These are phyloP conservation scores for Anomalospiza imberbis DNA, from an alignment of 2,797 vertebrate species.

Conservation along the genomic window DNA sequence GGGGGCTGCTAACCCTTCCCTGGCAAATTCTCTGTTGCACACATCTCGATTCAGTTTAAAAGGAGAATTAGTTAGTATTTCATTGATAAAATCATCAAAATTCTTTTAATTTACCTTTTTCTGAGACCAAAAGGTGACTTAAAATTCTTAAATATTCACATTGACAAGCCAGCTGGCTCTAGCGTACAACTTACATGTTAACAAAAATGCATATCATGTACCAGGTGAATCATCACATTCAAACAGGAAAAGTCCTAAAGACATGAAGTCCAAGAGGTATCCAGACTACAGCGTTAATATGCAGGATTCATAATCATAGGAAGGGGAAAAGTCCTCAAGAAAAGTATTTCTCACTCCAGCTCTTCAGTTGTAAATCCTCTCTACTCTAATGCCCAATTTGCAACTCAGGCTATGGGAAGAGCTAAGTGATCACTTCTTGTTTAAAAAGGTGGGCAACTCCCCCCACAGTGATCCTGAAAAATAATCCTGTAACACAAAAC, in stretches of 20 bases:
- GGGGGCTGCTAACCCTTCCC: neutral
- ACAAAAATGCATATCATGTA: conserved; percentile 32
- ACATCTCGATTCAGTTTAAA: neutral
- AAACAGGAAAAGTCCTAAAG: conserved; percentile 4
- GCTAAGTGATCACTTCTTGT: neutral
- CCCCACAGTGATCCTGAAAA: neutral
- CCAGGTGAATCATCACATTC: conserved; percentile 16
- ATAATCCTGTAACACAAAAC: neutral
- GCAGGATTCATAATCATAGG: neutral
- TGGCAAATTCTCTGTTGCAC: neutral
- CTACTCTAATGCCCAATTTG: neutral
- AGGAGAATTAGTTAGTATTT: conserved; percentile 46
- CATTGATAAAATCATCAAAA: conserved; percentile 40
- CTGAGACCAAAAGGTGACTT: conserved; percentile 29
- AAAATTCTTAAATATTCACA: conserved; percentile 38
- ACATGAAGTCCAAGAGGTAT: conserved; percentile 33
- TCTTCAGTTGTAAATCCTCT: neutral
- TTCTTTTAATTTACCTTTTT: conserved; percentile 58
- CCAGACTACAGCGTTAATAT: conserved; percentile 9
- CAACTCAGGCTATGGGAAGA: neutral
- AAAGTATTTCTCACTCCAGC: neutral
- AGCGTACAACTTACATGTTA: conserved; percentile 4
- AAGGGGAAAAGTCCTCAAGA: neutral
- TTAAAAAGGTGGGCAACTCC: neutral
- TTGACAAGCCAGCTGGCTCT: conserved; percentile 24